Base-by-base conservation (phyloP, 2,113 vertebrate genomes). In the Oncorhynchus mykiss region DNA sequence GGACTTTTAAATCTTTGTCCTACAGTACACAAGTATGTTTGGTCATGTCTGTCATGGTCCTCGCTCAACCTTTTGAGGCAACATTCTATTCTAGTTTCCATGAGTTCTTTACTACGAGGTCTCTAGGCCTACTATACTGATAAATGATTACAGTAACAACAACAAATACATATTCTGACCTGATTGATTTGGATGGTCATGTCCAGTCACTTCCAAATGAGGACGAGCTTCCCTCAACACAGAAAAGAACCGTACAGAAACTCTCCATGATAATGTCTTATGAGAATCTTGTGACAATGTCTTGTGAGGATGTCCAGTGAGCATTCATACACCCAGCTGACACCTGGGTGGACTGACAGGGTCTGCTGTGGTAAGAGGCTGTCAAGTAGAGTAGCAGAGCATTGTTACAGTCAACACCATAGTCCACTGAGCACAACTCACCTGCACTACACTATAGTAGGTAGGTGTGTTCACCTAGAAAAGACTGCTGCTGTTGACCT, bases 401-500 rank as follows among this genome's bases (percentile, higher is more conserved):
- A 11, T 34, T 45, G 70, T 9, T 60, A 62, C 29, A 73, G 27
- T 64, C 57, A 73, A 64, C 4, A 67, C 60, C n/a, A 57, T 31
- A 67, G 65, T 67, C 65, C 6, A 27, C 65, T 29, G 24, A 67
- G 27, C 27, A 67, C 65, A 0, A 31, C 27, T 67, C 27, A 67
- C 14, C 31, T 67, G 13, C 9, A 39, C 39, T 39, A 39, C 7
- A 39, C 39, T 39, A 39, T 5, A 39, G 34, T 39, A 67, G 39
- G 14, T 39, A 39, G 73, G 59, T 72, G 39, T 77, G 80, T 67
- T 84, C 79, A 75, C 82, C 72, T 75, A 80, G 68, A 73, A 79
- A 85, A 72, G 29, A 76, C 74, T 39, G 6, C 34, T 73, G 83
- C 73, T 81, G 64, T 77, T 92, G 91, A 91, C 91, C 90, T 89